Evolutionary conservation across 1,140 invertebrate species (phyloP), one percentile per base, ranked within the genome.

Genomic region (Aradophagus sp.): DNA sequence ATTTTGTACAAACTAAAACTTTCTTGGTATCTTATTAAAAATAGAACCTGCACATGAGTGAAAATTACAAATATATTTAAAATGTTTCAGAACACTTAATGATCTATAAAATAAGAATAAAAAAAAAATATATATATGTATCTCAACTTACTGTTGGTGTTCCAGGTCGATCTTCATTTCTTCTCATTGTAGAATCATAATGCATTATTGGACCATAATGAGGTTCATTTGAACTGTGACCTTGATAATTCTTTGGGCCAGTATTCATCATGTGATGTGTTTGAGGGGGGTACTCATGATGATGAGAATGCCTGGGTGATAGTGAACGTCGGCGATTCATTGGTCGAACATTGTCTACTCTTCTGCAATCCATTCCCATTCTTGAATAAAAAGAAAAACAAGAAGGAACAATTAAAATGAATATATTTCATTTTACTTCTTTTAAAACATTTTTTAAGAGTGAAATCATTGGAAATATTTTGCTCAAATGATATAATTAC

Each of bases 101-200:
- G n/a, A n/a, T n/a, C n/a, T n/a, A n/a, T n/a, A n/a, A n/a, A n/a
- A n/a, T n/a, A n/a, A n/a, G n/a, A n/a, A n/a, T n/a, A n/a, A n/a
- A n/a, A n/a, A n/a, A n/a, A n/a, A n/a, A n/a, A n/a, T n/a, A n/a
- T n/a, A n/a, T n/a, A n/a, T n/a, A n/a, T n/a, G n/a, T n/a, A n/a
- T n/a, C n/a, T n/a, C 8, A 45, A 50, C 91, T 90, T 48, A 92
- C 88, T 7, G 91, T 92, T 1, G 91, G 91, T 10, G 91, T 92
- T 19, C 89, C 90, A 7, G 91, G 87, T 29, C 91, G 84, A 65
- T 92, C 91, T 77, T 91, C 90, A 11, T 87, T 83, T 50, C 84
- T 74, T 7, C 81, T 74, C 52, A 84, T 77, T 8, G 79, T 73
- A 6, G 78, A 77, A 67, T 85, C 84, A 72, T 86, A 86, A 77